A percentile compares a stretch with the other conserved stretches of the same genome.
phyloP scores from a whole-genome alignment of 2,113 vertebrate genomes.

The Pampusana beccarii region DNA sequence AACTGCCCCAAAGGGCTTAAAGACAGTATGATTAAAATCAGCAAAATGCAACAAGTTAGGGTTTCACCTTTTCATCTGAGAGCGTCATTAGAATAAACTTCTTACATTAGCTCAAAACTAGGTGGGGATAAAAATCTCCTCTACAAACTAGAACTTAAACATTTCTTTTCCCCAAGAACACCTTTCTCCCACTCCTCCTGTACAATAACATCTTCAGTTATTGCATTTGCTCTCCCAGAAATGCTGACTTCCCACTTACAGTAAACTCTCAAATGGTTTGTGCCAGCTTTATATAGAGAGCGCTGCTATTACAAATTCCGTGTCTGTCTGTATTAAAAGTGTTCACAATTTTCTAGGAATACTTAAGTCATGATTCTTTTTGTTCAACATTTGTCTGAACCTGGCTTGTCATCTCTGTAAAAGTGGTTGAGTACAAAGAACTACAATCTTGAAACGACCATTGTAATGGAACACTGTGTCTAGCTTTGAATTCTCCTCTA shows the following conservation, averaged over 20 bases:
- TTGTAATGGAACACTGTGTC: rapidly evolving
- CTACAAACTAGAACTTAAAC: not conserved
- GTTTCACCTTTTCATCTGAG: not conserved
- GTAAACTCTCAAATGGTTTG: not conserved
- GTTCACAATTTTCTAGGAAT: not conserved
- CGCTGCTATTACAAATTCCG: not conserved
- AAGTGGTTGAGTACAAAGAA: not conserved
- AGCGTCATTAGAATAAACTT: not conserved
- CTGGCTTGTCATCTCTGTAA: not conserved
- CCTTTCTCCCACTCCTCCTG: not conserved
- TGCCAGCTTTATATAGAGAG: not conserved
- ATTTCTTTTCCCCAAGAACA: not conserved
- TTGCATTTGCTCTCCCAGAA: not conserved
- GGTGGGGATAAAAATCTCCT: not conserved
- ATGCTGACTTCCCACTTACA: not conserved
- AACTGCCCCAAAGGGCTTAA: not conserved
- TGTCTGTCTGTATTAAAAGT: not conserved
- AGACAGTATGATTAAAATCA: not conserved
- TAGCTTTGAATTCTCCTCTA: not conserved
- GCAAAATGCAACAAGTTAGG: not conserved
- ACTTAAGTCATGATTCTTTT: not conserved
- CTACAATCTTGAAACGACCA: not conserved
- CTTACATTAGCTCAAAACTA: not conserved
- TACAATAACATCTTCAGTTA: not conserved
- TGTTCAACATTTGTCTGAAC: not conserved